Conservation (phyloP, 1,140 invertebrate species). For the Caenorhabditis elegans region DNA sequence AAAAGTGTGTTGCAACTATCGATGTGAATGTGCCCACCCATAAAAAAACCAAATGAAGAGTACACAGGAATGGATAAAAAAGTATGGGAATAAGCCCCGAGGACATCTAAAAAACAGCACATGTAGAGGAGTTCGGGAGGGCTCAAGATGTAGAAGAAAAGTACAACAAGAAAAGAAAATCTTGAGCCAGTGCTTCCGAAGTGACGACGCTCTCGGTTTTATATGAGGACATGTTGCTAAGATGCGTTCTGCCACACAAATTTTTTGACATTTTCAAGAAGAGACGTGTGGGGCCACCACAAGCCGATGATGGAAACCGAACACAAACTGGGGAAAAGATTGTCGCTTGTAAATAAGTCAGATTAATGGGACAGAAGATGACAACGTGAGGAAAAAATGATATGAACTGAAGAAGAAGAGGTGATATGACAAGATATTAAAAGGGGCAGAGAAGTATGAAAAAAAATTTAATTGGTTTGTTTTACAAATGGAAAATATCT, state of each 20-base stretch:
- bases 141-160: not conserved
- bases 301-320: not conserved
- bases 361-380: not conserved
- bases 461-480: not conserved
- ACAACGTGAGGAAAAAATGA: slow-evolving; percentile 14
- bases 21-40: not conserved
- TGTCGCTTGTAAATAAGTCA: slow-evolving; percentile 24
- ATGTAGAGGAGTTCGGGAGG: not conserved
- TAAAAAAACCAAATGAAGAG: not conserved
- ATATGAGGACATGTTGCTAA: slow-evolving; percentile 6
- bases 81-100: slow-evolving; percentile 26
- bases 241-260: slow-evolving; percentile 31
- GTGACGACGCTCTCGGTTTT: not conserved
- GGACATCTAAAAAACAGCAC: slow-evolving; percentile 17
- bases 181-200: too few relatives aligned
- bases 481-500: not conserved
- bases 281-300: not conserved
- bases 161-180: not conserved
- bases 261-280: slow-evolving; percentile 27
- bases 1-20: slow-evolving; percentile 13
- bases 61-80: not conserved
- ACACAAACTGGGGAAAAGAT: not conserved
- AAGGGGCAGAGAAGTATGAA: not conserved
- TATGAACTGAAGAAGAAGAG: slow-evolving; percentile 6
- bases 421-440: slow-evolving; percentile 13